Percentiles rank a stretch among this genome's conserved stretches.
phyloP scores from a whole-genome alignment of 2,113 vertebrate species.

The Pogonocichla stellata region DNA sequence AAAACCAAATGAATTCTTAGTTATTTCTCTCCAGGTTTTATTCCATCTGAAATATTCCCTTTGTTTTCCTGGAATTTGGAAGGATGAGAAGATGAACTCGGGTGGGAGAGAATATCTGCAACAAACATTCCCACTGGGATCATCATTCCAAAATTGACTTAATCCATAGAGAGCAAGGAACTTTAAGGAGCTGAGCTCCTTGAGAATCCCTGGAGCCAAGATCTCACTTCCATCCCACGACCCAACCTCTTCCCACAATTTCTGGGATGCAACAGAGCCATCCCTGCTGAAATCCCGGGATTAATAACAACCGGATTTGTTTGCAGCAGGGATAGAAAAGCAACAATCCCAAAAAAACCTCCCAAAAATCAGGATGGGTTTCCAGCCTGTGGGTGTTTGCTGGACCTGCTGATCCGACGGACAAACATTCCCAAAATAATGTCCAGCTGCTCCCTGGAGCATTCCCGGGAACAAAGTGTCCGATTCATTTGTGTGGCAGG shows the following conservation, averaged over 20 bases:
- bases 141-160: not conserved
- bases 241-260: not conserved
- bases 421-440: slow-evolving; percentile 76
- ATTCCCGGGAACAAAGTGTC: not conserved
- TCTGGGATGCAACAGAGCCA: not conserved
- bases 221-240: not conserved
- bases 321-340: slow-evolving; percentile 53
- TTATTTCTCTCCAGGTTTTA: not conserved
- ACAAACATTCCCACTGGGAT: not conserved
- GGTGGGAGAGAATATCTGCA: not conserved
- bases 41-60: not conserved
- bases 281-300: slow-evolving; percentile 61
- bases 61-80: not conserved
- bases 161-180: not conserved
- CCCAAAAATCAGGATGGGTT: slow-evolving; percentile 61
- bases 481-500: not conserved
- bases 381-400: slow-evolving; percentile 74
- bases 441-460: slow-evolving; percentile 43
- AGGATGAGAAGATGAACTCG: not conserved
- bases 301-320: slow-evolving; percentile 74
- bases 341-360: not conserved
- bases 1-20: not conserved
- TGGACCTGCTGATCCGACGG: slow-evolving; percentile 67
- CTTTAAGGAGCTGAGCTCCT: not conserved
- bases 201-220: not conserved